Evolutionary conservation across 2,888 invertebrate species (phyloP).

Genomic region (Erebia epiphron): DNA sequence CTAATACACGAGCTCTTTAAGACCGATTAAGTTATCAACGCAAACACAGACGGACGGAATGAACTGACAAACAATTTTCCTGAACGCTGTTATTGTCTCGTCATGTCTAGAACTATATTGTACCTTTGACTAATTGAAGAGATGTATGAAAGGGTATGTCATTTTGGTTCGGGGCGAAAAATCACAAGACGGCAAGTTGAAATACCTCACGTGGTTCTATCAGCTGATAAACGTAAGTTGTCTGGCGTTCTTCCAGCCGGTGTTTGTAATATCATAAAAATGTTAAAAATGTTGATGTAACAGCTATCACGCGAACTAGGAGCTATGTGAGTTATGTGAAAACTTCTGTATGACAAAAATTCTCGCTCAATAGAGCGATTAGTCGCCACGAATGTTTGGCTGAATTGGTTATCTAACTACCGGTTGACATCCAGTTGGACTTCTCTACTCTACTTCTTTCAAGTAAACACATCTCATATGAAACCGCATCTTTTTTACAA

Average conservation of each 20-base stretch:
- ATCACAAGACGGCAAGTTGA: slow-evolving; percentile 39
- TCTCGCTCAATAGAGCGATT: background rate
- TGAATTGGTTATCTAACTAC: too few relatives aligned
- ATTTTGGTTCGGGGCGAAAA: slow-evolving; percentile 34
- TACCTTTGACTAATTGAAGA: slow-evolving; percentile 20
- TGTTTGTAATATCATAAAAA: slow-evolving; percentile 42
- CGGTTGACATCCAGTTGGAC: too few relatives aligned
- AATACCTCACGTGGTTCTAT: slow-evolving; percentile 58
- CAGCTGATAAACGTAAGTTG: slow-evolving; percentile 54
- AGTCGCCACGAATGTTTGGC: too few relatives aligned
- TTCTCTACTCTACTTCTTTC: too few relatives aligned
- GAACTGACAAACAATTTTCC: slow-evolving; percentile 26
- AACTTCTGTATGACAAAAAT: background rate
- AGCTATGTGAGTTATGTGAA: background rate
- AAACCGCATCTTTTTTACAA: too few relatives aligned
- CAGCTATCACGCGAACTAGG: slow-evolving; percentile 27
- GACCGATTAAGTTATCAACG: slow-evolving; percentile 32
- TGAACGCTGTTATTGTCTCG: slow-evolving; percentile 25
- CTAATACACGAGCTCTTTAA: slow-evolving; percentile 31
- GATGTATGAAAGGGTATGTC: slow-evolving; percentile 2
- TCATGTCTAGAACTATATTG: slow-evolving; percentile 16
- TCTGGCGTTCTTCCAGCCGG: slow-evolving; percentile 60
- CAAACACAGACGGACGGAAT: slow-evolving; percentile 24
- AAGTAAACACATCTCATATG: too few relatives aligned
- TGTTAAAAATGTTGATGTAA: slow-evolving; percentile 31